Evolutionary conservation across 1,140 invertebrate genomes (phyloP).

Genomic region (Venustaconcha ellipsiformis): DNA sequence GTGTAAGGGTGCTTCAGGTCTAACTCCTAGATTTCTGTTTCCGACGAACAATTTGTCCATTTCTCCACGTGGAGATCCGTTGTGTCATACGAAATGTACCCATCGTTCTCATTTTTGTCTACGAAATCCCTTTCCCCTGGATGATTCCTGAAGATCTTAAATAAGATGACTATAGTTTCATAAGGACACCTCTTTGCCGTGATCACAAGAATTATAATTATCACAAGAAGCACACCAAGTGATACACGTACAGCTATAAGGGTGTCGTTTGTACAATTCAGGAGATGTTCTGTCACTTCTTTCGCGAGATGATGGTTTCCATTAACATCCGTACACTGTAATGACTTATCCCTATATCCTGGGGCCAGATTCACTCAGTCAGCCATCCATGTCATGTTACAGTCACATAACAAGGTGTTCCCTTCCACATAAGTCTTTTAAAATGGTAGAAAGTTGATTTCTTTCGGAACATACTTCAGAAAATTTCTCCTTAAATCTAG

Average conservation of each 20-base stretch:
- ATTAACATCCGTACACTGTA: conserved; percentile 7
- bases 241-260: neutral
- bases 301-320: neutral
- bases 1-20: neutral
- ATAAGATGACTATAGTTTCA: conserved; percentile 19
- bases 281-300: conserved; percentile 4
- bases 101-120: conserved; percentile 8
- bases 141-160: conserved; percentile 4
- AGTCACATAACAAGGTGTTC: conserved; percentile 22
- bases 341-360: conserved; percentile 2
- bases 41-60: conserved; percentile 16
- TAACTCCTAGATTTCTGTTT: neutral
- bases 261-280: conserved; percentile 4
- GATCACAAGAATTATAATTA: neutral
- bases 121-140: conserved; percentile 6
- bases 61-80: conserved; percentile 4
- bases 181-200: conserved; percentile 17
- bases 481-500: conserved; percentile 5
- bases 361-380: conserved; percentile 15
- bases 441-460: conserved; percentile 19
- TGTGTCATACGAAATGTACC: conserved; percentile 20
- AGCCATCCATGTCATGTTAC: conserved; percentile 13
- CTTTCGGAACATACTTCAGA: neutral
- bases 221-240: neutral
- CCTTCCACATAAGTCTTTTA: neutral